Evolutionary conservation across 2,797 vertebrate species (phyloP).

Genomic region (Netta rufina): DNA sequence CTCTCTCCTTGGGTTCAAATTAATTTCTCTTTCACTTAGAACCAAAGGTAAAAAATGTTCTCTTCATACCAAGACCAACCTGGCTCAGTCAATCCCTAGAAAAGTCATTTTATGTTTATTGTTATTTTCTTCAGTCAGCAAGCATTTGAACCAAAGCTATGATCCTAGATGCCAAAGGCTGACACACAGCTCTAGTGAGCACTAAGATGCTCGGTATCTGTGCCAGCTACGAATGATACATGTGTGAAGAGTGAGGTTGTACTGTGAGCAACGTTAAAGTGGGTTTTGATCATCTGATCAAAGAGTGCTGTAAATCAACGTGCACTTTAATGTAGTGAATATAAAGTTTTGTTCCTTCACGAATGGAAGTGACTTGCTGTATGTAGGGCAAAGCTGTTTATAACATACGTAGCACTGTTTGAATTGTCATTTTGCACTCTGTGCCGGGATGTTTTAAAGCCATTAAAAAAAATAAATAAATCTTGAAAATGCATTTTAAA

Average conservation of each 20-base stretch:
- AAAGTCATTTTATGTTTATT: not conserved
- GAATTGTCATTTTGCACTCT: not conserved
- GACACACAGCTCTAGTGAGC: not conserved
- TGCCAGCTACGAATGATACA: conserved; percentile 1
- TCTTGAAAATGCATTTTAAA: not conserved
- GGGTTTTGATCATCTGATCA: conserved; percentile 60
- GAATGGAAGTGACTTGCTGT: not conserved
- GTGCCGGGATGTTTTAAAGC: not conserved
- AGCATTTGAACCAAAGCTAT: not conserved
- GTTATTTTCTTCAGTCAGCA: not conserved
- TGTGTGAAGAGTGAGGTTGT: not conserved
- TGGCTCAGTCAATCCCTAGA: not conserved
- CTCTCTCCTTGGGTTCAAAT: not conserved
- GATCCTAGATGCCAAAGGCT: not conserved
- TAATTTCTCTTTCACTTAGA: not conserved
- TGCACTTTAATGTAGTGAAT: not conserved
- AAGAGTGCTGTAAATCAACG: conserved; percentile 36
- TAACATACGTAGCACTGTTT: not conserved
- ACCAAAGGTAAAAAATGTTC: not conserved
- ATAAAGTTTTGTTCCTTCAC: not conserved
- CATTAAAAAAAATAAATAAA: not conserved
- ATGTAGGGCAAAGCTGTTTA: conserved; percentile 49
- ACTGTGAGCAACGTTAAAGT: not conserved
- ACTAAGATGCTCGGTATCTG: not conserved
- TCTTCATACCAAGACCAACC: not conserved